Base-by-base conservation (phyloP, 1,140 invertebrate genomes). In the Anoplolepis gracilipes region DNA sequence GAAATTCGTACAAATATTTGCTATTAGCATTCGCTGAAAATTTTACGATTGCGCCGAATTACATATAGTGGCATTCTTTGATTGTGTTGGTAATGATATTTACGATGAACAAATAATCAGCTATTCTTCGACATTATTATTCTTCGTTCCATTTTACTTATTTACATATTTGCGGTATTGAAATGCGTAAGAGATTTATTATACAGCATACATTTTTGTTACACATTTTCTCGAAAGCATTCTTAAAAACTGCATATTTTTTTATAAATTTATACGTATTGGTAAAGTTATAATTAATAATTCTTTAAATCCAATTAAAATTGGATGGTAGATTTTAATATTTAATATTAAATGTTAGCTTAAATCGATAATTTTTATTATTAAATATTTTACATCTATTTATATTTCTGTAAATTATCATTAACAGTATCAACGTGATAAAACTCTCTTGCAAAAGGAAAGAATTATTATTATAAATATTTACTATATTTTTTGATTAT, bases 11-110 rank as follows among this genome's bases (percentile, higher is more conserved):
- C 39, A 69, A 69, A 81, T 59, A 79, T 85, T 61, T 81, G 77
- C 39, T 59, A 85, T 85, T 85, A 81, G n/a, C 65, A 39, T 64
- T 28, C 28, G 25, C 19, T 73, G 78, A 82, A 82, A 82, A 82
- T 82, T 82, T 73, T 30, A 73, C 67, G 67, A 82, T 73, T 33
- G 36, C 36, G 30, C 53, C 25, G n/a, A 82, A 73, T 82, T 61
- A 59, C 67, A 82, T 73, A 82, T 57, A 42, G 67, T 30, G 22
- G 59, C 22, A 28, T 59, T n/a, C 49, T 72, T 70, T 28, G 36
- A 59, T 16, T 46, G 33, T 42, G 30, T 33, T 64, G 30, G 62
- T 55, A 82, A 82, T 72, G 67, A 82, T 73, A 82, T 82, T 82
- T 73, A 82, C 67, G 78, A 8, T 25, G 36, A 10, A 39, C 65